Percentiles rank a stretch among this genome's conserved stretches.
Evolutionary conservation across 2,797 vertebrate genomes (phyloP).

Genomic region (Karalla daura): DNA sequence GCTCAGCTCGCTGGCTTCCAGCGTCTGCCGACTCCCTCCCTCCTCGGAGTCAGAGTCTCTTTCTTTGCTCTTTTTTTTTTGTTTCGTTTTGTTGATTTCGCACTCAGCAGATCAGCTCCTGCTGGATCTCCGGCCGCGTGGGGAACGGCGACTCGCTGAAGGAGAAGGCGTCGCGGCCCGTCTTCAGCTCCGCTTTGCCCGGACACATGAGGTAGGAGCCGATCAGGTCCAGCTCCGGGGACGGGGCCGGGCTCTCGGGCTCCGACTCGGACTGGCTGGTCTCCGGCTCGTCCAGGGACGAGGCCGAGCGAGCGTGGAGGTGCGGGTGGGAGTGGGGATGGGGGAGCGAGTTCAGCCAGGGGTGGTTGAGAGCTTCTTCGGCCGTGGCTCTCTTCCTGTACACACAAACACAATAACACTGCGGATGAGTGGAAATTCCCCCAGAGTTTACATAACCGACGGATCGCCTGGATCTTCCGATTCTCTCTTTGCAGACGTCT

Average conservation of each 20-base stretch:
- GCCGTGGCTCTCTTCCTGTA: slow-evolving; percentile 85
- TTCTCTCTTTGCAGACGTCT: slow-evolving; percentile 23
- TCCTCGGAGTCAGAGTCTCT: no score
- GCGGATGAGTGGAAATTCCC: slow-evolving; percentile 69
- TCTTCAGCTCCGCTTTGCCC: slow-evolving; percentile 80
- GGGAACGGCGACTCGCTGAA: slow-evolving; percentile 79
- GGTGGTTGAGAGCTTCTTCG: slow-evolving; percentile 85
- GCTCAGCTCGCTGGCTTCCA: slow-evolving; percentile 38
- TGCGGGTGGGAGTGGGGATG: slow-evolving; percentile 53
- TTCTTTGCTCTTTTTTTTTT: no score
- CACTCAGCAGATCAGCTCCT: slow-evolving; percentile 85
- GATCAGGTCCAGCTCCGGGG: slow-evolving; percentile 79
- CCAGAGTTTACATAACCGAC: slow-evolving; percentile 59
- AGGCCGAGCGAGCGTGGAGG: slow-evolving; percentile 48
- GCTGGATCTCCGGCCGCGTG: slow-evolving; percentile 81
- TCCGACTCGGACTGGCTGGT: slow-evolving; percentile 83
- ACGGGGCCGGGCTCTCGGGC: slow-evolving; percentile 78
- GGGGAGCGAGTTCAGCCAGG: slow-evolving; percentile 79
- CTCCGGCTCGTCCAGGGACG: slow-evolving; percentile 79
- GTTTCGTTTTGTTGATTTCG: background rate
- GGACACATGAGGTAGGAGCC: slow-evolving; percentile 78
- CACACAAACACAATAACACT: slow-evolving; percentile 73
- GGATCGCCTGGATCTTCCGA: slow-evolving; percentile 42
- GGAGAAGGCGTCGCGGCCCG: slow-evolving; percentile 79
- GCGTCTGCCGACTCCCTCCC: slow-evolving; percentile 26